Evolutionary conservation across 2,888 invertebrate genomes (phyloP).

Genomic region (Disparrhopalites patrizii): DNA sequence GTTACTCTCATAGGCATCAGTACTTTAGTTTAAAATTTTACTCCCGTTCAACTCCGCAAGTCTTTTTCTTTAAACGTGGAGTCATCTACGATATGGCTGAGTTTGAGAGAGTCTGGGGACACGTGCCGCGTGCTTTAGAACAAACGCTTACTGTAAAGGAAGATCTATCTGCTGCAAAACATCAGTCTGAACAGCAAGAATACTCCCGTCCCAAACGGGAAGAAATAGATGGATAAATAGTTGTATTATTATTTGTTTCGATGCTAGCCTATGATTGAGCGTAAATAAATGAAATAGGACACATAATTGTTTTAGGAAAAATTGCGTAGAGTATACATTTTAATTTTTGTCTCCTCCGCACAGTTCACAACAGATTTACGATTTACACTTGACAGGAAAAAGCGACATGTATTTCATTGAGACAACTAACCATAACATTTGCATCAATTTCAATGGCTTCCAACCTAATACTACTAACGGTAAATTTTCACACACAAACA

Average conservation of each 20-base stretch:
- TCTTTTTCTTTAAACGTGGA: conserved; percentile 19
- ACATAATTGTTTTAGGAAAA: background rate
- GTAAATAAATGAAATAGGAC: background rate
- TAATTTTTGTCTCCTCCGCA: background rate
- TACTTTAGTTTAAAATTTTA: conserved; percentile 33
- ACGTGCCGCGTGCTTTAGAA: background rate
- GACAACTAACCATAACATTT: background rate
- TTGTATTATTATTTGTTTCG: background rate
- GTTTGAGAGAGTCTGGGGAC: conserved; percentile 30
- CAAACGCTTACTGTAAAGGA: background rate
- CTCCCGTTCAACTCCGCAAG: conserved; percentile 23
- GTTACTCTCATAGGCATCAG: conserved; percentile 6
- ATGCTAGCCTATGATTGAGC: background rate
- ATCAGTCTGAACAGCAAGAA: too few species aligned
- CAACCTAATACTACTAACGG: background rate
- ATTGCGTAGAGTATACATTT: background rate
- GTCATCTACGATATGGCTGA: conserved; percentile 11
- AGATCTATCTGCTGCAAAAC: too few species aligned
- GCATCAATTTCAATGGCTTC: background rate
- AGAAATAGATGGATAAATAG: too few species aligned
- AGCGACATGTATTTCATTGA: too few species aligned
- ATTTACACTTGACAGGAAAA: background rate
- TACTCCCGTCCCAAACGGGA: background rate
- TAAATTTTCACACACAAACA: background rate
- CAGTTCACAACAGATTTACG: conserved; percentile 4